Conservation (phyloP, 2,797 vertebrate species). For the Tinamus major region DNA sequence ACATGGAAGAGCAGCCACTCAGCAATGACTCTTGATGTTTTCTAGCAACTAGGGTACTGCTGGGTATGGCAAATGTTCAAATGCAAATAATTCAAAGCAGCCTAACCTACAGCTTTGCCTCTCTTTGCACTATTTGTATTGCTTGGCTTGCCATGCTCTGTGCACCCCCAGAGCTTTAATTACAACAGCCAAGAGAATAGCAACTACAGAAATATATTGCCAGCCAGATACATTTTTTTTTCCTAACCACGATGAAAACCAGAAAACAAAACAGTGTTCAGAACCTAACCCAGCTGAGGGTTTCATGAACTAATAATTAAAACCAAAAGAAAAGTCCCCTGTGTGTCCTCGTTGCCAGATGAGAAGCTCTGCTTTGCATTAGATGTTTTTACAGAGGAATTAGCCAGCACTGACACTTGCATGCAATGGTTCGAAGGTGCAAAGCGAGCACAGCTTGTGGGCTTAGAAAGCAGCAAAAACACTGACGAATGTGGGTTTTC, state of each 20-base stretch:
- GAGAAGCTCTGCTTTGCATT: not conserved
- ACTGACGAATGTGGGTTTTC: too few species aligned
- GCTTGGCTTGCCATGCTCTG: not conserved
- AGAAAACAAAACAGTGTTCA: not conserved
- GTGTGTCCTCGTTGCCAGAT: not conserved
- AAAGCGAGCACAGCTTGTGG: not conserved
- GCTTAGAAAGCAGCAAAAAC: not conserved
- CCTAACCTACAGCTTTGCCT: not conserved
- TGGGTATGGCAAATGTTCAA: not conserved
- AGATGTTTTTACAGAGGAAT: not conserved
- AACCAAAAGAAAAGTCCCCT: not conserved
- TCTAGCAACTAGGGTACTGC: too few species aligned
- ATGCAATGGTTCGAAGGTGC: not conserved
- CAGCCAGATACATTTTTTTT: not conserved
- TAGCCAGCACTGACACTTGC: not conserved
- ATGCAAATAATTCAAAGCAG: not conserved
- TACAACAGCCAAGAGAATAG: not conserved
- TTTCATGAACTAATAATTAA: not conserved
- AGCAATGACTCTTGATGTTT: not conserved
- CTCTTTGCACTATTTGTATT: not conserved
- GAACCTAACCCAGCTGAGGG: not conserved
- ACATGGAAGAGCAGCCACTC: fast-evolving
- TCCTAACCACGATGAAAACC: not conserved
- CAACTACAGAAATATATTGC: not conserved
- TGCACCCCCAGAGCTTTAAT: not conserved